Evolutionary conservation across 1,140 invertebrate species (phyloP).

Genomic region (Habropoda laboriosa): DNA sequence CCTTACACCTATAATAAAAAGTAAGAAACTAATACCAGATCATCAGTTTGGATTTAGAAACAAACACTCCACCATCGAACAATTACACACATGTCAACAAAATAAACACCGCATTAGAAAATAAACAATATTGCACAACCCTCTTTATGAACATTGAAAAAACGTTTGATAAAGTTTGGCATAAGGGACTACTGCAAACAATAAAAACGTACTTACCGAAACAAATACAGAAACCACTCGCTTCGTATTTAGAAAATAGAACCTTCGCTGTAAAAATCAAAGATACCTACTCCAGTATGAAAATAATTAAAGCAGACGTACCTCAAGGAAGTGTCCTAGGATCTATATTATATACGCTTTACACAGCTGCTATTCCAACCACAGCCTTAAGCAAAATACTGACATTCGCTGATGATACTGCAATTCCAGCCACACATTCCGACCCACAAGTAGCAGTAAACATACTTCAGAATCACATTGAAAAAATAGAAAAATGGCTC

Average conservation of each 20-base stretch:
- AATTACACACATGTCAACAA: too few species aligned
- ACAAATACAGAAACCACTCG: too few species aligned
- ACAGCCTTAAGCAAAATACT: background rate
- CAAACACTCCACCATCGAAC: background rate
- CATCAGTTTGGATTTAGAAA: background rate
- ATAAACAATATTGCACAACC: too few species aligned
- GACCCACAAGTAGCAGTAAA: background rate
- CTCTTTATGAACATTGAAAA: too few species aligned
- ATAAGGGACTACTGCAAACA: too few species aligned
- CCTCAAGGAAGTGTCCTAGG: too few species aligned
- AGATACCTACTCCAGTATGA: background rate
- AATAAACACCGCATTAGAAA: too few species aligned
- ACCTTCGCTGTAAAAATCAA: conserved; percentile 3
- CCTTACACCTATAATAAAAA: background rate
- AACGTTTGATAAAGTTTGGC: too few species aligned
- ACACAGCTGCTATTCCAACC: conserved; percentile 28
- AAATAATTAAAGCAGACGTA: too few species aligned
- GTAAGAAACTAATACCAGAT: background rate
- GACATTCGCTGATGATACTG: background rate
- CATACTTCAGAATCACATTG: too few species aligned
- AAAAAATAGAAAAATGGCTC: too few species aligned
- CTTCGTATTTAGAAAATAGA: background rate
- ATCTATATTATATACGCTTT: background rate
- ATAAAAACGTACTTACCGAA: too few species aligned
- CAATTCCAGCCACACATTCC: background rate